Conservation (phyloP, 1,140 invertebrate genomes). For the Palaemon carinicauda region DNA sequence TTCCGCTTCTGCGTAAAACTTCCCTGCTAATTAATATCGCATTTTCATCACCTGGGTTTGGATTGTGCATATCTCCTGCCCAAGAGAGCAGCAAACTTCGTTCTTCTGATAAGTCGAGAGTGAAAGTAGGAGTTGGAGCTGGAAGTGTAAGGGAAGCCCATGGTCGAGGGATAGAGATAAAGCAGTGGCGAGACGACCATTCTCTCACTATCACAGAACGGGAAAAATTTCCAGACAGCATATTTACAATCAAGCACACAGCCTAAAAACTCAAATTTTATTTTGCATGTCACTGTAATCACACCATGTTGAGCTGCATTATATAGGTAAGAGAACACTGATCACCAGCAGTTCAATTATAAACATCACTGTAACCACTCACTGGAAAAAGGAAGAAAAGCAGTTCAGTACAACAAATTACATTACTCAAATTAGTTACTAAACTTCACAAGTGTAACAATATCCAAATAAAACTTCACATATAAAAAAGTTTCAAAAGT, state of each 20-base stretch:
- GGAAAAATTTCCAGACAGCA: conserved; percentile 31
- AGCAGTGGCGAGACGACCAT: conserved; percentile 49
- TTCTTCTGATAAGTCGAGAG: not conserved
- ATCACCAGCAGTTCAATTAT: too few species aligned
- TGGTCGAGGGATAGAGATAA: conserved; percentile 49
- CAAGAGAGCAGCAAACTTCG: conserved; percentile 43
- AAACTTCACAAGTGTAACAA: too few species aligned
- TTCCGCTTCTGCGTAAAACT: conserved; percentile 29
- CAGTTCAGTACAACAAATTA: too few species aligned
- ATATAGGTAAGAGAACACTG: too few species aligned
- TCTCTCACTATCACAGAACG: conserved; percentile 34
- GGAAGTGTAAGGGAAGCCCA: conserved; percentile 14
- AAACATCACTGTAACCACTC: too few species aligned
- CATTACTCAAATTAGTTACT: too few species aligned
- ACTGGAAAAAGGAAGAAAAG: too few species aligned
- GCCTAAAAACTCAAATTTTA: too few species aligned
- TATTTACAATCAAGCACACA: not conserved
- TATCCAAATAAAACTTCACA: too few species aligned
- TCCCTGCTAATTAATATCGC: conserved; percentile 32
- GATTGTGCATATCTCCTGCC: conserved; percentile 52
- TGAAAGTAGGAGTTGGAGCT: conserved; percentile 31
- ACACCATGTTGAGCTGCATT: too few species aligned
- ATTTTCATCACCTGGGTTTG: not conserved
- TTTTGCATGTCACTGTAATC: too few species aligned
- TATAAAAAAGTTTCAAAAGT: too few species aligned